These are phyloP conservation scores for Lutjanus campechanus DNA, from an alignment of 2,797 vertebrate genomes.

Conservation along the genomic window DNA sequence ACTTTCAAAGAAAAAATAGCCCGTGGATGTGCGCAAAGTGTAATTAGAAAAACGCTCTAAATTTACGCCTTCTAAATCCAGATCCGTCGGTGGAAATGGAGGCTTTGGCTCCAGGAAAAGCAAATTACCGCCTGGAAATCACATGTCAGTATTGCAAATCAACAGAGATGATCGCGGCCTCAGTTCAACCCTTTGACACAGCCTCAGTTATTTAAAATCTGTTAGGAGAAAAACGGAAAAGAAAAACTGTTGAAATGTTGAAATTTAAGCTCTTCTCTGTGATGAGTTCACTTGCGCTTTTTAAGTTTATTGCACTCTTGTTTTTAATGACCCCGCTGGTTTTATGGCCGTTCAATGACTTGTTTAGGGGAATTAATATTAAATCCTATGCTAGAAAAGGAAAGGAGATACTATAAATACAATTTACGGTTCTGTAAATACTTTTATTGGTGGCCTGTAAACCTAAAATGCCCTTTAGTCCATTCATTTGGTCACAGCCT, in stretches of 20 bases:
- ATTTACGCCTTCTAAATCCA: constrained; percentile 41
- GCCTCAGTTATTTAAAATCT: neutral
- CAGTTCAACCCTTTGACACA: neutral
- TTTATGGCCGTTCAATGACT: constrained; percentile 7
- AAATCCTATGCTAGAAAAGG: neutral
- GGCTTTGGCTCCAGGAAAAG: constrained; percentile 47
- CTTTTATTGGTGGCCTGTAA: constrained; percentile 32
- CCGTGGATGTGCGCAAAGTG: constrained; percentile 12
- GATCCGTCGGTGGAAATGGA: constrained; percentile 25
- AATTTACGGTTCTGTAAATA: constrained; percentile 37
- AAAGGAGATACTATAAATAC: neutral
- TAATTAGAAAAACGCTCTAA: constrained; percentile 49
- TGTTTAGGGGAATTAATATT: neutral
- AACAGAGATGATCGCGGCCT: constrained; percentile 1
- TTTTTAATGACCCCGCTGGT: constrained; percentile 30
- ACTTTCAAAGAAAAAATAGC: constrained; percentile 15
- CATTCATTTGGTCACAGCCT: neutral
- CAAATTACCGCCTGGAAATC: constrained; percentile 34
- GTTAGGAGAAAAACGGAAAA: neutral
- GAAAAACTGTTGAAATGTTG: neutral
- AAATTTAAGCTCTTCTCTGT: neutral
- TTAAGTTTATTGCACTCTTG: neutral
- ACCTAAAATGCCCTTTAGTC: neutral
- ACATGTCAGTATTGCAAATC: constrained; percentile 32
- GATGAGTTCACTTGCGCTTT: neutral